Base-by-base conservation (phyloP, 2,797 vertebrate genomes). In the Crotalus adamanteus region DNA sequence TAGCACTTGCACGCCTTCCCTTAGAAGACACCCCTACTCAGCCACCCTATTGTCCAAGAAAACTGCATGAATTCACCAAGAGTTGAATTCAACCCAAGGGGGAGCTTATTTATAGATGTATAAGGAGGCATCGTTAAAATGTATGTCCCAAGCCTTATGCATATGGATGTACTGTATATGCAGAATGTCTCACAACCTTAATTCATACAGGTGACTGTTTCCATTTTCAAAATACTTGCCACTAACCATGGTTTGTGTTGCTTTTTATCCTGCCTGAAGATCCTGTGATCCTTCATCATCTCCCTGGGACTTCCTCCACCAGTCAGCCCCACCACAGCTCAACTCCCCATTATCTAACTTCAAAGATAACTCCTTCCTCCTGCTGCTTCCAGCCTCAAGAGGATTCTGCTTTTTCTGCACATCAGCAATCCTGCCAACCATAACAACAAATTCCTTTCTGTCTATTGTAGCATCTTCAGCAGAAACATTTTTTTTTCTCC, bases 351-450 rank as follows among this genome's bases (percentile, higher is more conserved):
- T 94, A 94, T 95, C 93, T 87, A 22, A 87, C 87, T 94, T 96
- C 91, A 13, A 93, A 91, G 42, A 93, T 94, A 55, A 59, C 31
- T 92, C 92, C 92, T 69, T 94, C 89, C 96, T 95, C 93, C 3
- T 11, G 37, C 47, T 51, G 28, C 92, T 94, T 97, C 95, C 95
- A 95, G 93, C 88, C 73, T 86, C 53, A 12, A 6, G 90, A 92
- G 93, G 95, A 95, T 90, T 95, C 96, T 96, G 95, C 96, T 96
- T 94, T 94, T 96, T 96, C 96, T 96, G 91, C 94, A 90, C 89
- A 95, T 55, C 51, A 14, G 61, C 2, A 91, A 12, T 89, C 42
- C 88, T 90, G 93, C 94, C 96, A 95, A 83, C 37, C 37, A 91
- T 51, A 93, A 89, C 94, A 94, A 85, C 47, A 95, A 95, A 55